These are phyloP conservation scores for Drosophila orosa DNA, from an alignment of 1,140 invertebrate genomes.

Conservation along the genomic window DNA sequence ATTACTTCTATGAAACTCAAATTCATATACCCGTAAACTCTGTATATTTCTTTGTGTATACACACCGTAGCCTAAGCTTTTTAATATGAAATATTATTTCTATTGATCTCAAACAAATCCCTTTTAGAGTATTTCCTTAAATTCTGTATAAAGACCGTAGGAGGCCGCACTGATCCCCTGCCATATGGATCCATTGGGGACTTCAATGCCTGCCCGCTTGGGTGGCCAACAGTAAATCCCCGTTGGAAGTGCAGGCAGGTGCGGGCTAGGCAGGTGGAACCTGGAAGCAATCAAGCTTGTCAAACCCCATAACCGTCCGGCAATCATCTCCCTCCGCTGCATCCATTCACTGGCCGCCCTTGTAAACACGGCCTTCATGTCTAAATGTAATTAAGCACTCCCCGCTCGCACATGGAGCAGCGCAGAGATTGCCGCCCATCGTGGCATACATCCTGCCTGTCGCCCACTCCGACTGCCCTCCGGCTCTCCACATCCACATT, in stretches of 20 bases:
- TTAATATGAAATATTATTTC: not conserved
- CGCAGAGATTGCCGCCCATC: constrained; percentile 18
- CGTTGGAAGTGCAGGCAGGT: constrained; percentile 5
- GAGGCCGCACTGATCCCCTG: not conserved
- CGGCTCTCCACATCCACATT: constrained; percentile 21
- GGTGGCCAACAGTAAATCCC: constrained; percentile 13
- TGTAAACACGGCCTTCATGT: constrained; percentile 59
- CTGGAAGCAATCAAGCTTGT: constrained; percentile 52
- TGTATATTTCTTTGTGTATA: not conserved
- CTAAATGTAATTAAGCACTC: constrained; percentile 79
- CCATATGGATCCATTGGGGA: not conserved
- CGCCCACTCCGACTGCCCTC: not conserved
- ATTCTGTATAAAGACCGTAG: not conserved
- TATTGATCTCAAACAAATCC: not conserved
- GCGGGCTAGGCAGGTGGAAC: not conserved
- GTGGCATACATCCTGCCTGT: constrained; percentile 1
- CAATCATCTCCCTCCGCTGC: constrained; percentile 39
- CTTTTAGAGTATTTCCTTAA: not conserved
- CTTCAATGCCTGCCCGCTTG: constrained; percentile 8
- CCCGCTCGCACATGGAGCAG: constrained; percentile 40
- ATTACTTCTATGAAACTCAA: not conserved
- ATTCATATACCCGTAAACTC: not conserved
- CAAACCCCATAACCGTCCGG: constrained; percentile 51
- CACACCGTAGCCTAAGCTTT: not conserved
- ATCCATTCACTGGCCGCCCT: constrained; percentile 30